Conservation (phyloP, 2,797 vertebrate species). For the Selene dorsalis region DNA sequence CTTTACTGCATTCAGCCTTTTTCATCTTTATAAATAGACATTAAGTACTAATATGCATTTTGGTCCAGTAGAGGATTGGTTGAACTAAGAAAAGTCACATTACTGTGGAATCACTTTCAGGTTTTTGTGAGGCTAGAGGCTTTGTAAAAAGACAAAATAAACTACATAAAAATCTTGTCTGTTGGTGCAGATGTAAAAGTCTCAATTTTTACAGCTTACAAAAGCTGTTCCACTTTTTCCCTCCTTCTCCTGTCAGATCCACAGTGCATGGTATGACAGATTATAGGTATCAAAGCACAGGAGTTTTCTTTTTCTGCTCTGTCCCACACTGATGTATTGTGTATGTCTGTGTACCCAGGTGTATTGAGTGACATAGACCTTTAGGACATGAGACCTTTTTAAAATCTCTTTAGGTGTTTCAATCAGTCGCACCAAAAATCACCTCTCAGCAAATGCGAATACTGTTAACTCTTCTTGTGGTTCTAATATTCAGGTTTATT, state of each 20-base stretch:
- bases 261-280: slow-evolving; percentile 1
- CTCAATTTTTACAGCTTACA: slow-evolving; percentile 26
- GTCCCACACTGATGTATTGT: background rate
- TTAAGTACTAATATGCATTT: slow-evolving; percentile 39
- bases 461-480: slow-evolving; percentile 4
- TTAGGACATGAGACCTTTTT: background rate
- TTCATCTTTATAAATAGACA: slow-evolving; percentile 23
- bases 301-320: background rate
- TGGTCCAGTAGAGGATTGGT: slow-evolving; percentile 9
- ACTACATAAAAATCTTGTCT: slow-evolving; percentile 2
- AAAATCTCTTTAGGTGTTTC: background rate
- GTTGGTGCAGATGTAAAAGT: slow-evolving; percentile 26
- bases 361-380: slow-evolving; percentile 4
- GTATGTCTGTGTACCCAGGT: background rate
- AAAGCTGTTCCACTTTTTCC: slow-evolving; percentile 16
- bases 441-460: slow-evolving; percentile 9
- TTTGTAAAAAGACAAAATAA: slow-evolving; percentile 14
- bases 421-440: slow-evolving; percentile 16
- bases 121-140: slow-evolving; percentile 25
- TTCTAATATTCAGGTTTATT: slow-evolving; percentile 1
- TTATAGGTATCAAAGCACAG: background rate
- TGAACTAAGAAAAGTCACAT: slow-evolving; percentile 34
- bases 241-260: slow-evolving; percentile 9
- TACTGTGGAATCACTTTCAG: slow-evolving; percentile 15
- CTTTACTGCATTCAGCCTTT: slow-evolving; percentile 4